Conservation (phyloP, 2,113 vertebrate species). For the Cryptotis parvus region DNA sequence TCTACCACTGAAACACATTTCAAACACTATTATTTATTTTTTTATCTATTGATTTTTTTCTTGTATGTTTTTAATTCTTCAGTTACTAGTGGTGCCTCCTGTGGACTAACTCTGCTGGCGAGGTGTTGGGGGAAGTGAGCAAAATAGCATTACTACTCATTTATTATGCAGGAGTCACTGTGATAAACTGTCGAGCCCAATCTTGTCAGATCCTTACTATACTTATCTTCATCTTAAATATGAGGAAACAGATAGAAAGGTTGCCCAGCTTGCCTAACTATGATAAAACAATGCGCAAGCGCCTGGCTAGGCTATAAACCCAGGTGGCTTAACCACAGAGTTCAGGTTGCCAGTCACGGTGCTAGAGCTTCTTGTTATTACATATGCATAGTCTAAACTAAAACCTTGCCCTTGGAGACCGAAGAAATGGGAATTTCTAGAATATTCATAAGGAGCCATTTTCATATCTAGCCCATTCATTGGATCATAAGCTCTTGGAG, state of each 20-base stretch:
- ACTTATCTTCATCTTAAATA: conserved; percentile 27
- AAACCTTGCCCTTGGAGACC: not conserved
- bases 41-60: not conserved
- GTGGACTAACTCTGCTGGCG: not conserved
- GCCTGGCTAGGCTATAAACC: not conserved
- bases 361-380: not conserved
- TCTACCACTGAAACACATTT: too few relatives aligned
- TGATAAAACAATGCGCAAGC: not conserved
- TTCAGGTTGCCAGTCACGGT: not conserved
- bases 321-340: not conserved
- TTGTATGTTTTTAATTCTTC: not conserved
- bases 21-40: not conserved
- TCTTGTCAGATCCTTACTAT: not conserved
- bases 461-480: not conserved
- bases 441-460: not conserved
- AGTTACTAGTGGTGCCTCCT: not conserved
- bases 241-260: conserved; percentile 2
- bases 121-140: not conserved
- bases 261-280: not conserved
- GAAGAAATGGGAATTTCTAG: not conserved
- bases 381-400: not conserved
- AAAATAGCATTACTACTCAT: not conserved
- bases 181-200: not conserved
- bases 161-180: not conserved
- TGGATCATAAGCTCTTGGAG: conserved; percentile 63